Evolutionary conservation across 1,140 invertebrate genomes (phyloP), one percentile per base, ranked within the genome.

Genomic region (Drosophila sucinea): DNA sequence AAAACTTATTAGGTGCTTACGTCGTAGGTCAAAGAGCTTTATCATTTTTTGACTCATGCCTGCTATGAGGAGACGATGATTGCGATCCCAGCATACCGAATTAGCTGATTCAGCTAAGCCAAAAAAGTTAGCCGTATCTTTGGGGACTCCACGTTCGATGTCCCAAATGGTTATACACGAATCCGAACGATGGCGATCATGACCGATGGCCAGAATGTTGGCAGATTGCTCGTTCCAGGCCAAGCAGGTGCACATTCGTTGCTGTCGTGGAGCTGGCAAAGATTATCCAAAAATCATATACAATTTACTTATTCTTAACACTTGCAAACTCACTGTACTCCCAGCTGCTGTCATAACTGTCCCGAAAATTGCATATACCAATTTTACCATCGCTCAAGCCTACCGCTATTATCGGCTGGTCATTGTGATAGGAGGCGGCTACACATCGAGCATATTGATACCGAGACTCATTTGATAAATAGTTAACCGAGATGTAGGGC

Each of bases 21-120:
- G 97, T 95, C 97, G 94, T 0, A 98, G 93, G 92, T 99, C 98
- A 91, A 97, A 96, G n/a, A 99, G 94, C 93, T 97, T 97, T 4
- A 99, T 94, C 77, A 96, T 95, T 82, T 98, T 98, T 71, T 96
- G 95, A 92, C 97, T 98, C 93, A 98, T 96, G 7, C 97, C 97
- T 27, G 96, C 95, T 6, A 97, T 94, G 4, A 99, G 93, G 23
- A 95, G 95, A 74, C 95, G 95, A 65, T 96, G 94, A 65, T 94
- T 94, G 51, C 95, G 94, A 70, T 98, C 96, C 98, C 98, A 99
- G 63, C 95, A 94, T 29, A 98, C 92, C 23, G 96, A 98, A 92
- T 97, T 95, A 17, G 95, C 95, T 0, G 95, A 95, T 92, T 99
- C 98, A 1, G 96, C 96, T 2, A 95, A 92, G 10, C 96, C 96